Percentiles rank a stretch among this genome's conserved stretches.
Conservation (phyloP, 2,888 invertebrate species). For the Protodeltote pygarga region DNA sequence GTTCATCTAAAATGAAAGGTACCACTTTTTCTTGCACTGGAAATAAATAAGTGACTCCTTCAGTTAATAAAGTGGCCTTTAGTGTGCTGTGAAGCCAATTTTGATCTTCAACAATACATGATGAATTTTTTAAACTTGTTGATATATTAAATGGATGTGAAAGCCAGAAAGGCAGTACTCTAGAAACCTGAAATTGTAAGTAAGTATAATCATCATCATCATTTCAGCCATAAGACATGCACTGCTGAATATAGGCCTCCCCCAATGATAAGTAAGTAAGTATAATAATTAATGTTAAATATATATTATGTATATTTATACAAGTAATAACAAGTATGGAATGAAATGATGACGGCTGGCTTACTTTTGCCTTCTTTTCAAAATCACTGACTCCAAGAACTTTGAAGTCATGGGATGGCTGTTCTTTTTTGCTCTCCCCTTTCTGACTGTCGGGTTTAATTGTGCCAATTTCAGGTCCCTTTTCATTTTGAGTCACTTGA, state of each 20-base stretch:
- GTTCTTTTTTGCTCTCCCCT: constrained; percentile 37
- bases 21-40: constrained; percentile 94
- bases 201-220: constrained; percentile 2
- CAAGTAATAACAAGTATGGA: too few relatives aligned
- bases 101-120: constrained; percentile 85
- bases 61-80: constrained; percentile 88
- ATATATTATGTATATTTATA: too few relatives aligned
- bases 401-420: constrained; percentile 83
- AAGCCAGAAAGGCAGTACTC: constrained; percentile 95
- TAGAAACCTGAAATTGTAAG: constrained; percentile 87
- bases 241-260: too few relatives aligned
- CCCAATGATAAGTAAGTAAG: not conserved
- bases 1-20: constrained; percentile 90
- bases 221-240: too few relatives aligned
- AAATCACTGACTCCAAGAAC: constrained; percentile 89
- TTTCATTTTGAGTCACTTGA: constrained; percentile 33
- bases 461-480: constrained; percentile 31
- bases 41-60: constrained; percentile 92
- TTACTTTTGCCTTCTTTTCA: constrained; percentile 85
- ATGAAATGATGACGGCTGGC: too few relatives aligned
- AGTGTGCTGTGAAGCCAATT: constrained; percentile 88
- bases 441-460: constrained; percentile 32
- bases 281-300: too few relatives aligned
- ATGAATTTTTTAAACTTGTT: constrained; percentile 88
- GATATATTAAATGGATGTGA: constrained; percentile 92